A percentile compares a stretch with the other conserved stretches of the same genome.
Conservation (phyloP, 2,888 invertebrate genomes). For the Melinopterus prodromus region DNA sequence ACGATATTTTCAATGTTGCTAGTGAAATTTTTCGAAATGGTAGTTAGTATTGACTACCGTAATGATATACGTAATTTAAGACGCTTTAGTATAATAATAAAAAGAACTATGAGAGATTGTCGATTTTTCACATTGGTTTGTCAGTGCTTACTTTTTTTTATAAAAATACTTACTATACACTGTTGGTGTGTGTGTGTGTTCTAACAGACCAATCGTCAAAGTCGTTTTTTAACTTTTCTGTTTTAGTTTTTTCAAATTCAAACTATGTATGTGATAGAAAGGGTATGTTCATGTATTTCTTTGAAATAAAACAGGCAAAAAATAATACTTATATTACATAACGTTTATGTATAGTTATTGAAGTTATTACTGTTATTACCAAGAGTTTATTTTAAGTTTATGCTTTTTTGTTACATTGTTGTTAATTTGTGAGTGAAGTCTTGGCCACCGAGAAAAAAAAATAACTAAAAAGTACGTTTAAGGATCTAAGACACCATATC, state of each 20-base stretch:
- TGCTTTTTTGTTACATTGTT: constrained; percentile 15
- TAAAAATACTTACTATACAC: not conserved
- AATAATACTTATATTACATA: constrained; percentile 12
- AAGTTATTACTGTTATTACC: constrained; percentile 17
- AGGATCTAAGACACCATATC: constrained; percentile 34
- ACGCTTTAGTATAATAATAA: constrained; percentile 23
- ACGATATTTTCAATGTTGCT: constrained; percentile 17
- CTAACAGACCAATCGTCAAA: not conserved
- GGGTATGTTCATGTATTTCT: constrained; percentile 21
- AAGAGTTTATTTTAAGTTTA: constrained; percentile 10
- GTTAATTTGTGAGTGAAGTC: constrained; percentile 12
- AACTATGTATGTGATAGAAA: constrained; percentile 25
- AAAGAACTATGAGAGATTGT: constrained; percentile 6
- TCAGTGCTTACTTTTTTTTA: not conserved
- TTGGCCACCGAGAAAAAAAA: constrained; percentile 15
- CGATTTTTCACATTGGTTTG: constrained; percentile 7
- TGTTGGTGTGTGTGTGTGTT: not conserved
- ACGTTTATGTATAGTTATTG: constrained; percentile 22
- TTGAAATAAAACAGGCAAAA: constrained; percentile 14
- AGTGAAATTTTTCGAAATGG: constrained; percentile 20
- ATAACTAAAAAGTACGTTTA: constrained; percentile 16
- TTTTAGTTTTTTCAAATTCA: constrained; percentile 10
- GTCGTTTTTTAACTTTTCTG: not conserved
- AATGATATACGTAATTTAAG: constrained; percentile 25
- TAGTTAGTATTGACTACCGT: constrained; percentile 18